Evolutionary conservation across 1,140 invertebrate species (phyloP).

Genomic region (Aphelinus certus): DNA sequence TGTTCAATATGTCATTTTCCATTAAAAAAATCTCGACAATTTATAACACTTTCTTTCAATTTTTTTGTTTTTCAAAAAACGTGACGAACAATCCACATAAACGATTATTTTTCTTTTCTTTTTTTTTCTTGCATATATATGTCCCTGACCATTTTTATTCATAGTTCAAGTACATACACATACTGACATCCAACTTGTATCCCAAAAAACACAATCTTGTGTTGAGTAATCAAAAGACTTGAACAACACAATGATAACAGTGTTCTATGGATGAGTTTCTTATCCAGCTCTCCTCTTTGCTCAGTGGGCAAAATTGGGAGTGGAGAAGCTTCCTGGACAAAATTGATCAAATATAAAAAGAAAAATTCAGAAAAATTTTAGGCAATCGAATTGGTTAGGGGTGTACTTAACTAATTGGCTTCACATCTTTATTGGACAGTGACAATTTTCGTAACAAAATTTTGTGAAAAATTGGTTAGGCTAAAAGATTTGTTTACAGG

Average conservation of each 20-base stretch:
- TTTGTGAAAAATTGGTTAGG: conserved; percentile 59
- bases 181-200: conserved; percentile 56
- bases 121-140: conserved; percentile 51
- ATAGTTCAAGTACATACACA: conserved; percentile 54
- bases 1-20: conserved; percentile 20
- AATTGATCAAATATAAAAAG: conserved; percentile 23
- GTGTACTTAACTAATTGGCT: conserved; percentile 61
- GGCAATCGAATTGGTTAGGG: conserved; percentile 62
- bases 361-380: conserved; percentile 45
- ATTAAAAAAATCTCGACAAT: conserved; percentile 56
- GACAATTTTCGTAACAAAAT: conserved; percentile 66
- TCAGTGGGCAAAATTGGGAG: conserved; percentile 76
- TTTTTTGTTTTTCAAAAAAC: conserved; percentile 12
- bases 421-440: conserved; percentile 58
- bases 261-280: conserved; percentile 67
- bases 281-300: conserved; percentile 89
- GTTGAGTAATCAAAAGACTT: conserved; percentile 30
- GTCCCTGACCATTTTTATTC: conserved; percentile 62
- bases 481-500: conserved; percentile 65
- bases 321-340: conserved; percentile 64
- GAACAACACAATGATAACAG: conserved; percentile 40
- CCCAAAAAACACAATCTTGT: conserved; percentile 42
- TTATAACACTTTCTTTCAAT: conserved; percentile 19
- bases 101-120: background rate
- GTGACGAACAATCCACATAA: conserved; percentile 38